phyloP scores from a whole-genome alignment of 2,797 vertebrate genomes.

The Gadopsis bispinosus region DNA sequence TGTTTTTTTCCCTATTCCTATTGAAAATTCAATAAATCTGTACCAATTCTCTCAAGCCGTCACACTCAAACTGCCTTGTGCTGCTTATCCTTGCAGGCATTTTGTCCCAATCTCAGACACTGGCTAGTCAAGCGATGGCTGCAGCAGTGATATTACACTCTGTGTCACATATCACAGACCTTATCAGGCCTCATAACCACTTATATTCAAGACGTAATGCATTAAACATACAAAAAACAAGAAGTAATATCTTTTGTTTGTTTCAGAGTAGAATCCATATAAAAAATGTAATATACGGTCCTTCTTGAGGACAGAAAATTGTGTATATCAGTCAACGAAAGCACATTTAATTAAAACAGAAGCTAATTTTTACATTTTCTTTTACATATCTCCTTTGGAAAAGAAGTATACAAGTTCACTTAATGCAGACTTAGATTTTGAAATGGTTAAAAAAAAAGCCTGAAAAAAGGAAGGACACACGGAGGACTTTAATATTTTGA shows the following conservation, averaged over 20 bases:
- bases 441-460: slow-evolving; percentile 35
- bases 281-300: slow-evolving; percentile 77
- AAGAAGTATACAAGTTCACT: slow-evolving; percentile 33
- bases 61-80: slow-evolving; percentile 60
- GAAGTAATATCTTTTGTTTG: slow-evolving; percentile 81
- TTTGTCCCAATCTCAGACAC: slow-evolving; percentile 64
- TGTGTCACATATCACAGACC: slow-evolving; percentile 62
- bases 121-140: slow-evolving; percentile 57
- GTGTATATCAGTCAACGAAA: slow-evolving; percentile 49
- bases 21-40: slow-evolving; percentile 84
- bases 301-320: slow-evolving; percentile 63
- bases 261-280: slow-evolving; percentile 77
- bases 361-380: slow-evolving; percentile 37
- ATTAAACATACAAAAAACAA: slow-evolving; percentile 77
- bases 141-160: slow-evolving; percentile 72
- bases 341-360: slow-evolving; percentile 55
- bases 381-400: slow-evolving; percentile 25
- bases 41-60: slow-evolving; percentile 66
- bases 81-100: slow-evolving; percentile 73
- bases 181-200: slow-evolving; percentile 78
- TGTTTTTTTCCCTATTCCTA: slow-evolving; percentile 60
- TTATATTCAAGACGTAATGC: slow-evolving; percentile 77
- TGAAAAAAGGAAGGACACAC: slow-evolving; percentile 29
- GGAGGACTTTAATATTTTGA: slow-evolving; percentile 50
- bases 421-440: slow-evolving; percentile 19